Conservation (phyloP, 1,140 invertebrate species). For the Nasonia giraulti region DNA sequence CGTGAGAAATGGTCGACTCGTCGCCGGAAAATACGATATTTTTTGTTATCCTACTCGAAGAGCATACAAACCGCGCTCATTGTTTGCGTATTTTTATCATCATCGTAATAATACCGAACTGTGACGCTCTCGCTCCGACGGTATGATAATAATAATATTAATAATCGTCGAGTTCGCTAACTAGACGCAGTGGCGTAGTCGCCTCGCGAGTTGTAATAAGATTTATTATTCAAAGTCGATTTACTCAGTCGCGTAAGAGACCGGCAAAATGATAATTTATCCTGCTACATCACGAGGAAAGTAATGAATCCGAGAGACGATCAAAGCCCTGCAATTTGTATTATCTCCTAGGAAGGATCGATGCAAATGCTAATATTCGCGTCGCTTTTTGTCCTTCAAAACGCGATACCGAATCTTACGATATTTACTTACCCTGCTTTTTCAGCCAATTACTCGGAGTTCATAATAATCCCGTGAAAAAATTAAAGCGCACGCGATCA, state of each 20-base stretch:
- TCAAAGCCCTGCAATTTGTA: slow-evolving; percentile 3
- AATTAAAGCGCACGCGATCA: too few species aligned
- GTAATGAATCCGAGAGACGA: slow-evolving; percentile 32
- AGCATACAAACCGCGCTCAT: neutral
- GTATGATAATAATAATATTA: slow-evolving; percentile 18
- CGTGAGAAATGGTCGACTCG: too few species aligned
- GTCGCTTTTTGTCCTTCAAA: slow-evolving; percentile 35
- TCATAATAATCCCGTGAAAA: neutral
- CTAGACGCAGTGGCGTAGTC: neutral
- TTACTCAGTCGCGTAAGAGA: slow-evolving; percentile 3
- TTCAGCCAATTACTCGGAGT: slow-evolving; percentile 24
- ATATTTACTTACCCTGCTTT: slow-evolving; percentile 23
- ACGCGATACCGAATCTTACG: slow-evolving; percentile 22
- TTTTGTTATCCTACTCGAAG: too few species aligned
- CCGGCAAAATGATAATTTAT: slow-evolving; percentile 28
- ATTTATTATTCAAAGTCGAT: slow-evolving; percentile 43
- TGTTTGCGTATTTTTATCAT: slow-evolving; percentile 19
- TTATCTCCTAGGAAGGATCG: slow-evolving; percentile 20
- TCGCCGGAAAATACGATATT: too few species aligned
- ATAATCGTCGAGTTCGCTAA: slow-evolving; percentile 8
- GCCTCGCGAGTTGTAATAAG: slow-evolving; percentile 13
- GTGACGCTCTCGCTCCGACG: too few species aligned
- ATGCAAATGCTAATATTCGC: slow-evolving; percentile 44
- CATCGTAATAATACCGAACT: neutral
- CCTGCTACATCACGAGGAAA: slow-evolving; percentile 15